Base-by-base conservation (phyloP, 2,888 invertebrate genomes). In the Watsonalla binaria region DNA sequence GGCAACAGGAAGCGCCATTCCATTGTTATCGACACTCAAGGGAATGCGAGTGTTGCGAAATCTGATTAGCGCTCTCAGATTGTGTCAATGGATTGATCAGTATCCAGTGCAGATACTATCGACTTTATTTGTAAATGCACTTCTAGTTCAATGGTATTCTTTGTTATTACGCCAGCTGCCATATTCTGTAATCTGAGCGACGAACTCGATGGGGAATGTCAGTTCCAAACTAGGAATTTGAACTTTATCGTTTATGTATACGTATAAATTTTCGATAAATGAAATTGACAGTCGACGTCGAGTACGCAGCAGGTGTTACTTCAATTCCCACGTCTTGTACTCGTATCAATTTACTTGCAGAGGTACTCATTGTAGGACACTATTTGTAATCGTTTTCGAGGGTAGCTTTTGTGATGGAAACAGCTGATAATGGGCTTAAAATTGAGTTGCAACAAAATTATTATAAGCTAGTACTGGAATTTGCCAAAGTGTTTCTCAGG, bases 11-110 rank as follows among this genome's bases (percentile, higher is more conserved):
- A 49, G 39, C 37, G 14, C 37, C n/a, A 14, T 14, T 37, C 49
- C 49, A 49, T 49, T 49, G 49, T 49, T 37, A 9, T 49, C 33
- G 49, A 39, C 49, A 37, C 49, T 39, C 49, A 11, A 9, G 15
- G 13, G 49, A 49, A 49, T 49, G 49, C 15, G 6, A 37, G 9
- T 6, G n/a, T 48, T 37, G 49, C 49, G 37, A 37, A 49, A 53
- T 24, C 9, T n/a, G 35, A 8, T 51, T 13, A 24, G 33, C 33
- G 7, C 14, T 7, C 33, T 33, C n/a, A 13, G 42, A 42, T 42
- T 42, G 42, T 42, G 39, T 4, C 6, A 5, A 15, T 48, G 9
- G 9, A 4, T 42, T 42, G 11, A 42, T 2, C 42, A 11, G 42
- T 11, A 11, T 42, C 9, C 9, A 42, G 11, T 42, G 11, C 5